Percentiles rank a stretch among this genome's conserved stretches.
These are phyloP conservation scores for Timema cristinae DNA, from an alignment of 2,888 invertebrate species.

Conservation along the genomic window DNA sequence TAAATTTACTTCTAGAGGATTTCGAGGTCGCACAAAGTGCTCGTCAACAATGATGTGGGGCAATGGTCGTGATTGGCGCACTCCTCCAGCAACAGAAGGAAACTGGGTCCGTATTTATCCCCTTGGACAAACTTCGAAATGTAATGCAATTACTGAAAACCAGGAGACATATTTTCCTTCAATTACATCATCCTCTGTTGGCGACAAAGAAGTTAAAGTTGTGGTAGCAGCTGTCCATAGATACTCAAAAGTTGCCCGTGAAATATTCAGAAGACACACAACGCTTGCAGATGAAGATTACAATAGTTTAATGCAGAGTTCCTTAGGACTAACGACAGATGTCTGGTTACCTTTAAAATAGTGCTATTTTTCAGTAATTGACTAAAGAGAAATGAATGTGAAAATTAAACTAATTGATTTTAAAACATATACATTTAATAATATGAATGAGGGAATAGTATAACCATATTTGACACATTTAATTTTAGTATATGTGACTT, in stretches of 20 bases:
- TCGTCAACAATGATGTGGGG: slow-evolving; percentile 54
- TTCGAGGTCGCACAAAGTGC: slow-evolving; percentile 11
- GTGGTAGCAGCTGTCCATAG: slow-evolving; percentile 22
- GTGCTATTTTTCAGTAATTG: too few relatives aligned
- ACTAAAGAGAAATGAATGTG: too few relatives aligned
- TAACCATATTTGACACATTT: too few relatives aligned
- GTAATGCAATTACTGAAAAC: not conserved
- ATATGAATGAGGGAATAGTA: too few relatives aligned
- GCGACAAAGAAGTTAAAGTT: slow-evolving; percentile 35
- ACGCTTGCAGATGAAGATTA: slow-evolving; percentile 50
- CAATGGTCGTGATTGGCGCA: slow-evolving; percentile 66
- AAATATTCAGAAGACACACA: slow-evolving; percentile 48
- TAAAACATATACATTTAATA: too few relatives aligned
- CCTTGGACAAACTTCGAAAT: slow-evolving; percentile 36
- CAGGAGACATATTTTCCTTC: slow-evolving; percentile 2
- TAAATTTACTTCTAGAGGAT: slow-evolving; percentile 1
- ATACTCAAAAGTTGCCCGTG: slow-evolving; percentile 49
- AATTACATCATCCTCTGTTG: slow-evolving; percentile 24
- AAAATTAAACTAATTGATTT: too few relatives aligned
- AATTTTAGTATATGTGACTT: too few relatives aligned
- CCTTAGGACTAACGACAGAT: slow-evolving; percentile 48
- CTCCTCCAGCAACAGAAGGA: slow-evolving; percentile 60
- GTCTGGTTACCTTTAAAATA: slow-evolving; percentile 53
- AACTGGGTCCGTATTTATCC: slow-evolving; percentile 78
- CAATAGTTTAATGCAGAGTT: slow-evolving; percentile 47